Conservation (phyloP, 2,113 vertebrate genomes). For the Oryzias melastigma region DNA sequence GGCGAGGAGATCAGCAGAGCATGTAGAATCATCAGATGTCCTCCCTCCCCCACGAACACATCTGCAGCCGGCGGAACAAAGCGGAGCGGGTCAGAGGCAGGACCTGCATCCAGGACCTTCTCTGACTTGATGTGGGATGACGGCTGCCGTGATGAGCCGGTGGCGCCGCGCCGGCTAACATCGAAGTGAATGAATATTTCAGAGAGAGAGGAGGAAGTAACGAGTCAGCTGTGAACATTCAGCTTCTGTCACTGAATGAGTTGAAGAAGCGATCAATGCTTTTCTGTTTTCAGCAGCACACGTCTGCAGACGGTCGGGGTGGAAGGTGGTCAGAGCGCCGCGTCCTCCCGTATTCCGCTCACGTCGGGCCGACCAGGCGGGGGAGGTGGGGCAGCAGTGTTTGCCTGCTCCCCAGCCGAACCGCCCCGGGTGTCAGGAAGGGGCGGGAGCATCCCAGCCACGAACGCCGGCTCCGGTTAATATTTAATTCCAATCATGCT, state of each 20-base stretch:
- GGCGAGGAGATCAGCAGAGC: no score
- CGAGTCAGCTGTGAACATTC: no score
- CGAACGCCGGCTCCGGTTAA: conserved; percentile 54
- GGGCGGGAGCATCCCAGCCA: conserved; percentile 45
- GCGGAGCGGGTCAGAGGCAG: no score
- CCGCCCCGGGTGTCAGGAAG: conserved; percentile 51
- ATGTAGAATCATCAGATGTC: no score
- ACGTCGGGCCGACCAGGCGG: conserved; percentile 30
- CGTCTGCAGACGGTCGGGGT: conserved; percentile 35
- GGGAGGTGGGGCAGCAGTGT: not conserved
- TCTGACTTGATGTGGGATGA: conserved; percentile 44
- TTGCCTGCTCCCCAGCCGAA: conserved; percentile 33
- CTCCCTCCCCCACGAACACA: no score
- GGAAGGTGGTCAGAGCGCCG: conserved; percentile 41
- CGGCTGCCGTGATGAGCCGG: conserved; percentile 36
- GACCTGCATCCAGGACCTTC: conserved; percentile 8
- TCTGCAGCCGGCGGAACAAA: no score
- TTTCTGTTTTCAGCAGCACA: conserved; percentile 6
- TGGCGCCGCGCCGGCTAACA: conserved; percentile 38
- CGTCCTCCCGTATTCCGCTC: conserved; percentile 54
- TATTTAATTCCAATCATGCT: conserved; percentile 55
- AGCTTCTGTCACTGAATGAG: no score
- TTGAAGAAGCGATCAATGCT: no score
- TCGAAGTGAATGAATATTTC: no score
- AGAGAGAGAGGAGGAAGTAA: no score